Percentiles rank a stretch among this genome's conserved stretches.
These are phyloP conservation scores for Myzus persicae DNA, from an alignment of 1,140 invertebrate genomes.

Conservation along the genomic window DNA sequence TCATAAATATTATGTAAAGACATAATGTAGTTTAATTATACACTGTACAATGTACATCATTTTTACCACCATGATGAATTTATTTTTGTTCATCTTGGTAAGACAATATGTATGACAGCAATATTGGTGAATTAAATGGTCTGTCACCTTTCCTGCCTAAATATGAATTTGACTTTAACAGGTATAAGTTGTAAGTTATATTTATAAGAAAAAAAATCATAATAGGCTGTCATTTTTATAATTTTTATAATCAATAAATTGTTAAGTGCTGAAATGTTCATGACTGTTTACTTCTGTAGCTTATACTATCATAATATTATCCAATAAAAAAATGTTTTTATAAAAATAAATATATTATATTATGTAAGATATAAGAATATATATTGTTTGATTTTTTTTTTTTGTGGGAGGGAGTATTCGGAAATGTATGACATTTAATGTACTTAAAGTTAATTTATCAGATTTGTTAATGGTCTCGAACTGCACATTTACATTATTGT, in stretches of 20 bases:
- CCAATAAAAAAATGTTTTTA: not conserved
- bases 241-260: not conserved
- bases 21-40: not conserved
- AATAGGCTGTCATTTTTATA: constrained; percentile 8
- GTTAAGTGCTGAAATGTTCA: not conserved
- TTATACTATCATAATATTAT: not conserved
- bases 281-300: not conserved
- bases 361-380: not conserved
- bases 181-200: not conserved
- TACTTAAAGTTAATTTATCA: not conserved
- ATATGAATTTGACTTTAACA: constrained; percentile 1
- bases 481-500: not conserved
- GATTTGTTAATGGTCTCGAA: not conserved
- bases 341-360: not conserved
- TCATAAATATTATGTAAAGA: not conserved
- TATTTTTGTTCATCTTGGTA: not conserved
- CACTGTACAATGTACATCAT: not conserved
- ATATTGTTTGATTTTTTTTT: not conserved
- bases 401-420: not conserved
- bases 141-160: not conserved
- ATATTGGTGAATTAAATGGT: not conserved
- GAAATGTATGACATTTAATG: not conserved
- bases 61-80: not conserved
- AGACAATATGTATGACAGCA: not conserved
- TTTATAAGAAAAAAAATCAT: constrained; percentile 11